phyloP scores from a whole-genome alignment of 2,113 vertebrate genomes.

The Addax nasomaculatus region DNA sequence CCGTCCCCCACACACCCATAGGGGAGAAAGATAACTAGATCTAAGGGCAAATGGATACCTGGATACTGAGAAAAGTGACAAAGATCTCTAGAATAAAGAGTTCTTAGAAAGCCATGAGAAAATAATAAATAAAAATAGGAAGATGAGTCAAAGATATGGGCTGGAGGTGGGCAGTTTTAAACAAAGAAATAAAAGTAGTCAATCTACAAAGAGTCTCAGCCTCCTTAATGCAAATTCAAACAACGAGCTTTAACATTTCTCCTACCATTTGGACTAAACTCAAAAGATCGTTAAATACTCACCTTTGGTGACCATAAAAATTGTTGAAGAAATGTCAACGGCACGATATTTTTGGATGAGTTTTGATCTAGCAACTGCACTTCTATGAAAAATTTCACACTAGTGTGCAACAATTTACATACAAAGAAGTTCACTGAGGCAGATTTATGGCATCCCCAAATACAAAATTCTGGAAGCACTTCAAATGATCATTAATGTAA shows the following conservation, averaged over 20 bases:
- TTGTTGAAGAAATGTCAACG: neutral
- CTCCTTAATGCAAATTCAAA: neutral
- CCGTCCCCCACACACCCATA: neutral
- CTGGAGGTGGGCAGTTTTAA: neutral
- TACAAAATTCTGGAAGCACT: neutral
- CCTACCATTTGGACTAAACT: neutral
- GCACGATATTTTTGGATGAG: neutral
- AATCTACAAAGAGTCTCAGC: neutral
- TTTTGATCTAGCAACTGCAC: neutral
- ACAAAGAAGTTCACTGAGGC: neutral
- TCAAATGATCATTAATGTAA: neutral
- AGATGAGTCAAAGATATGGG: neutral
- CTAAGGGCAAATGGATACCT: neutral
- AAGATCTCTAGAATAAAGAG: neutral
- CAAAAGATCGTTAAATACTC: neutral
- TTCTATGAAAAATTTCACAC: neutral
- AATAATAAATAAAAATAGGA: neutral
- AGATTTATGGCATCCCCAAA: neutral
- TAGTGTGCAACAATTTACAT: neutral
- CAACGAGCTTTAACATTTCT: neutral
- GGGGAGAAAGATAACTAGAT: neutral
- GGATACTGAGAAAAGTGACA: neutral
- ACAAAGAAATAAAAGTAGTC: neutral
- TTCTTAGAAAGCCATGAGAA: neutral
- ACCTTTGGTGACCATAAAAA: neutral